These are phyloP conservation scores for Platichthys flesus DNA, from an alignment of 2,113 vertebrate species.

Conservation along the genomic window DNA sequence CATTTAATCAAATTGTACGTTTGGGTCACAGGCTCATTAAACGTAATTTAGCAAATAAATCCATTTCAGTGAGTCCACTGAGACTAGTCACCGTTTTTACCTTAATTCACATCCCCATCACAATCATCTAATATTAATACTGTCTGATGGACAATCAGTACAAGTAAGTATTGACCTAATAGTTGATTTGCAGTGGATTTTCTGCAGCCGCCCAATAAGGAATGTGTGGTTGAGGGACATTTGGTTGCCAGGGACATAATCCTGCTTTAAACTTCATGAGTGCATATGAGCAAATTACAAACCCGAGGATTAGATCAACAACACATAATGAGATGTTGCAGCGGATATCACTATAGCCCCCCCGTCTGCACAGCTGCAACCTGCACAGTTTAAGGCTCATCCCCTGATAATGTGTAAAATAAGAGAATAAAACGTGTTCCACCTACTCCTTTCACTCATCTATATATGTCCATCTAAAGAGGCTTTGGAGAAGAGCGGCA, in stretches of 20 bases:
- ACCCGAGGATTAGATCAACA: constrained; percentile 68
- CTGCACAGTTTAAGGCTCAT: constrained; percentile 9
- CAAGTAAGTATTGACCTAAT: constrained; percentile 43
- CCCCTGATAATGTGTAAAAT: constrained; percentile 38
- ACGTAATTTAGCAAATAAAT: constrained; percentile 1
- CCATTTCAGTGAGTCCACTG: constrained; percentile 4
- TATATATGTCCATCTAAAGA: background rate
- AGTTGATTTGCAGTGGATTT: constrained; percentile 59
- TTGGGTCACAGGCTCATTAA: background rate
- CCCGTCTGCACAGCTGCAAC: constrained; percentile 32
- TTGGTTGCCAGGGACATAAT: constrained; percentile 76
- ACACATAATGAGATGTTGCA: constrained; percentile 66
- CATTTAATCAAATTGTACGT: background rate
- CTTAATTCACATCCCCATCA: background rate
- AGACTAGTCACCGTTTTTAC: constrained; percentile 14
- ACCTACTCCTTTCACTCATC: constrained; percentile 24
- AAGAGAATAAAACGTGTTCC: constrained; percentile 16
- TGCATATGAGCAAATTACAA: constrained; percentile 77
- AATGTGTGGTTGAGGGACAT: constrained; percentile 64
- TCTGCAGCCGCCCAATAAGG: constrained; percentile 38
- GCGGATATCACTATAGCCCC: constrained; percentile 51
- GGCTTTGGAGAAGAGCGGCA: constrained; percentile 6
- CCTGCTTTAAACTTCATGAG: constrained; percentile 75
- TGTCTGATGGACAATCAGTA: constrained; percentile 32
- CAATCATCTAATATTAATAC: constrained; percentile 5